Evolutionary conservation across 2,113 vertebrate genomes (phyloP).

Genomic region (Glaucidium brasilianum): DNA sequence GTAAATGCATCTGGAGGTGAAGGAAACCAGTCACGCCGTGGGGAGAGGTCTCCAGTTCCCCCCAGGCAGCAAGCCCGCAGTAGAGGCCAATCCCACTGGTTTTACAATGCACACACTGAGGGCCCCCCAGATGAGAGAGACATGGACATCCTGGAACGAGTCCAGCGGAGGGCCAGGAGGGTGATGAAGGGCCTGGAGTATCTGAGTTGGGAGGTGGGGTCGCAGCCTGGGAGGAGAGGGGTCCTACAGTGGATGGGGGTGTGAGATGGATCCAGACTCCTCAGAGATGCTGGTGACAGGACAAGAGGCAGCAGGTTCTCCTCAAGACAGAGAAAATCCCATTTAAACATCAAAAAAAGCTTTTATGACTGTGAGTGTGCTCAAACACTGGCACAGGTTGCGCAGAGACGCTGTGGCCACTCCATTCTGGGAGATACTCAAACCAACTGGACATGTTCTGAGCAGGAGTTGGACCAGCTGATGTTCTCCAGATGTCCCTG

Average conservation of each 20-base stretch:
- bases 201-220: not conserved
- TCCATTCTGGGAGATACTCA: not conserved
- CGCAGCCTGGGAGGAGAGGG: not conserved
- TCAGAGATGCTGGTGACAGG: not conserved
- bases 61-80: not conserved
- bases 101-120: not conserved
- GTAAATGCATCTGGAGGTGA: not conserved
- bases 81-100: not conserved
- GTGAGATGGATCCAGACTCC: not conserved
- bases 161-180: too few species aligned
- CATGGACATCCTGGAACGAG: not conserved
- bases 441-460: too few species aligned
- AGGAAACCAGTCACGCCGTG: not conserved
- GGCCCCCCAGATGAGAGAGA: not conserved
- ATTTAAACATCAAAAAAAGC: not conserved
- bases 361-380: not conserved
- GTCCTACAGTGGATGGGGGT: not conserved
- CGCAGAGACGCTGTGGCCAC: not conserved
- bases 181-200: not conserved
- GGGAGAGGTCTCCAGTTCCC: not conserved
- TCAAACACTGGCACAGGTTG: not conserved
- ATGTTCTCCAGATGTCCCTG: not conserved
- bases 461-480: not conserved
- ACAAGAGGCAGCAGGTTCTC: not conserved
- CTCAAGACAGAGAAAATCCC: not conserved